Evolutionary conservation across 2,113 vertebrate genomes (phyloP), one percentile per base, ranked within the genome.

Genomic region (Sylvilagus bachmani): DNA sequence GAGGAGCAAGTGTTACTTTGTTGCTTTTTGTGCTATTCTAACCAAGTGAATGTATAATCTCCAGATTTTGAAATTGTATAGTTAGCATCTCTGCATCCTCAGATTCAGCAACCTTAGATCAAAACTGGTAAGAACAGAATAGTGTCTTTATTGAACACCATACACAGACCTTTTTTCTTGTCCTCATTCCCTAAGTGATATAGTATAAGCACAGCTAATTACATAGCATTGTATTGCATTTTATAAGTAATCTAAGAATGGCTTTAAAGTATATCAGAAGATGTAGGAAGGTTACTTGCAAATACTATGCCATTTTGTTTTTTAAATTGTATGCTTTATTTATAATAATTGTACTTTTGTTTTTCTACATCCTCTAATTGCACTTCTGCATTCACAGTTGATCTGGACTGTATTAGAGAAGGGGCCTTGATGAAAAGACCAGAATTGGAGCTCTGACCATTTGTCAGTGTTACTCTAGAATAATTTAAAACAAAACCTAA

Each of bases 371-470:
- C 96, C 96, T 98, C 96, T 97, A 97, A 97, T 44, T 77, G 95
- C 55, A 95, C 96, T 97, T 97, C 97, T 98, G 98, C 98, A 98
- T 98, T 98, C 98, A 98, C 98, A 99, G 98, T 98, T 98, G 98
- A 98, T 44, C 44, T 44, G 44, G 44, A 98, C 98, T 98, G 98
- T 97, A 93, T 97, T 97, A 97, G 98, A 97, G 98, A 98, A 99
- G 98, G 98, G 97, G 98, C 98, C 98, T 98, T 85, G 98, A 97
- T 97, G 96, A 98, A 97, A 97, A 96, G 83, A 97, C 96, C 85
- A 91, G 97, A 95, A 92, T 3, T 98, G 98, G 97, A 98, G 98
- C 97, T 98, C 98, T 97, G 97, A 98, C 97, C 97, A 98, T 98
- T 98, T 96, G 96, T 98, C 98, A 98, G 98, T 97, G 97, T 98